Evolutionary conservation across 2,113 vertebrate species (phyloP), one percentile per base, ranked within the genome.

Genomic region (Chaetodon trifascialis): DNA sequence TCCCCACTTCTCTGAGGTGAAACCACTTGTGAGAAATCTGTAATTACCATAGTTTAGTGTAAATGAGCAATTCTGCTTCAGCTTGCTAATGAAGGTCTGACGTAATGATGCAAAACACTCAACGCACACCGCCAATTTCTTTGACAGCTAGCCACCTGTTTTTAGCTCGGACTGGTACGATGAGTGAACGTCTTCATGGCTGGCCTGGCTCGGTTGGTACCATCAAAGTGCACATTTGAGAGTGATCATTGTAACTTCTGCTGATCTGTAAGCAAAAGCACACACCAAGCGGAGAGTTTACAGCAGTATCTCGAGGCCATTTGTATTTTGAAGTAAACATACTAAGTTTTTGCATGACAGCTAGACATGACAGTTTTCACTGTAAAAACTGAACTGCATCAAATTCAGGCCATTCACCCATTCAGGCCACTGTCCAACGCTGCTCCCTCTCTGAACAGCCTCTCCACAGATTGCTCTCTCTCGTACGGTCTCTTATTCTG

Each of bases 1-100:
- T 83, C 40, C 21, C 14, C 1, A n/a, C 7, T 51, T 76, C 72
- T 77, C 46, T 49, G 47, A 42, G 34, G 38, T 59, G 58, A 83
- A 87, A 56, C 46, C 23, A 63, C 52, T 71, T 58, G 54, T 23
- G 55, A 73, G 19, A 47, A 80, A 75, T 64, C 42, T 47, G 3
- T 55, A 73, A 79, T 55, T 79, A 69, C 58, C 77, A 80, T 36
- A 34, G 15, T 75, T 73, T 55, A 47, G 60, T 63, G 52, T 63
- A 76, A 88, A 86, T 67, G 34, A 73, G 46, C 21, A 19, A 42
- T 46, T 59, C 60, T 51, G 14, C 5, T 46, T 49, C 60, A 56
- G 65, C 47, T 67, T 47, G 30, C 46, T 51, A 55, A 79, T 42
- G 34, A 47, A 54, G 8, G 7, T 44, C 65, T 69, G 38, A 65